Percentiles rank a stretch among this genome's conserved stretches.
Evolutionary conservation across 1,140 invertebrate species (phyloP).

Genomic region (Tribolium madens): DNA sequence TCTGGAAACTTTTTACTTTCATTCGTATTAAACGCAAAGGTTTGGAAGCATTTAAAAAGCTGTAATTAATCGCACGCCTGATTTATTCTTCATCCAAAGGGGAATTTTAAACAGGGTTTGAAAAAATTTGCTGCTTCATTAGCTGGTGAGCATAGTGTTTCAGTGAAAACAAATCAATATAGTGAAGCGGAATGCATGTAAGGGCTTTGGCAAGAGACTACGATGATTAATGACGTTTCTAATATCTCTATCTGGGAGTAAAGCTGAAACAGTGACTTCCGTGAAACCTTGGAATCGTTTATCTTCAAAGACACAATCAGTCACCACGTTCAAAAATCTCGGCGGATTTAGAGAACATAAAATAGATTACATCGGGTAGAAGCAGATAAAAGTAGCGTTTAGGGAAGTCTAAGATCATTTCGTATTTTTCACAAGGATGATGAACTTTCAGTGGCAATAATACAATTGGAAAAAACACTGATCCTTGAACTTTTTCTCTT

Average conservation of each 20-base stretch:
- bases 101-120: conserved; percentile 18
- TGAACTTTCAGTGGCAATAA: neutral
- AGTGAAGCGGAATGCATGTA: conserved; percentile 3
- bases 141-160: conserved; percentile 7
- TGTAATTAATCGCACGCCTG: conserved; percentile 27
- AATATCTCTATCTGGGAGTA: conserved; percentile 27
- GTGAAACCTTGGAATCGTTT: conserved; percentile 16
- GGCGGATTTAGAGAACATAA: conserved; percentile 5
- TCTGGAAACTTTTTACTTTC: conserved; percentile 1
- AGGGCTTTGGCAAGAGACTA: neutral
- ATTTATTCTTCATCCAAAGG: conserved; percentile 17
- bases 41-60: neutral
- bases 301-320: conserved; percentile 29
- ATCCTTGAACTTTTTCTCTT: too few relatives aligned
- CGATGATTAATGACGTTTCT: conserved; percentile 32
- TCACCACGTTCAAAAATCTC: conserved; percentile 31
- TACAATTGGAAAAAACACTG: neutral
- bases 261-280: conserved; percentile 24
- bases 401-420: neutral
- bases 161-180: conserved; percentile 28
- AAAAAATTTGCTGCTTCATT: conserved; percentile 44
- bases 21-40: neutral
- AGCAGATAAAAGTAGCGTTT: neutral
- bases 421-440: neutral
- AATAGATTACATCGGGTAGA: neutral